Base-by-base conservation (phyloP, 2,888 invertebrate genomes). In the Agrochola litura region DNA sequence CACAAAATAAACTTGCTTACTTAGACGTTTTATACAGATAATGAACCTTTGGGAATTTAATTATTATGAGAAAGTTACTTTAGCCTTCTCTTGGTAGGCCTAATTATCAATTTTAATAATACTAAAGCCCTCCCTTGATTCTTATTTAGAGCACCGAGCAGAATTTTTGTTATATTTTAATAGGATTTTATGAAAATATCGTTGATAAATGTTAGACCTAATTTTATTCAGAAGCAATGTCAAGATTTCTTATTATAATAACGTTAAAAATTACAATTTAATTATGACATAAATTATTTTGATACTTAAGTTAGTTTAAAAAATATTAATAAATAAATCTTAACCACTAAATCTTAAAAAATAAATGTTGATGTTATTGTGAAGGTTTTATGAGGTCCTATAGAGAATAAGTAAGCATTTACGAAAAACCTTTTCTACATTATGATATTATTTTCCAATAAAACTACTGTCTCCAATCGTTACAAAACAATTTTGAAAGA, bases 51-150 rank as follows among this genome's bases (percentile, higher is more conserved):
- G 64, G 68, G 73, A 72, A 79, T 84, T 86, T 76, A 73, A 82
- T 84, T 84, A 83, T 86, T 64, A 83, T 76, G 68, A 76, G 63
- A 70, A 86, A 75, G 41, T 76, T 79, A 66, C 65, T 76, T 73
- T 69, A 60, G 70, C 65, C 56, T 74, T 73, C 66, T 70, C 66
- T 69, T 72, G n/a, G 68, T 60, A 10, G 54, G 22, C 66, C 60
- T 79, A 75, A 78, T 78, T 83, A 83, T 75, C 49, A 73, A 83
- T 84, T 79, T 77, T 85, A 77, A 83, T 85, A 82, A 54, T 37
- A 70, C 75, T 73, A 77, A 70, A 72, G 60, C 70, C 25, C 19
- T 66, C 66, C 67, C 63, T 41, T n/a, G 43, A 65, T 65, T 61
- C 25, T 65, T 69, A 72, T 75, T 65, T 6, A 64, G 46, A 67